Conservation (phyloP, 2,888 invertebrate genomes). For the Pterostichus madidus region DNA sequence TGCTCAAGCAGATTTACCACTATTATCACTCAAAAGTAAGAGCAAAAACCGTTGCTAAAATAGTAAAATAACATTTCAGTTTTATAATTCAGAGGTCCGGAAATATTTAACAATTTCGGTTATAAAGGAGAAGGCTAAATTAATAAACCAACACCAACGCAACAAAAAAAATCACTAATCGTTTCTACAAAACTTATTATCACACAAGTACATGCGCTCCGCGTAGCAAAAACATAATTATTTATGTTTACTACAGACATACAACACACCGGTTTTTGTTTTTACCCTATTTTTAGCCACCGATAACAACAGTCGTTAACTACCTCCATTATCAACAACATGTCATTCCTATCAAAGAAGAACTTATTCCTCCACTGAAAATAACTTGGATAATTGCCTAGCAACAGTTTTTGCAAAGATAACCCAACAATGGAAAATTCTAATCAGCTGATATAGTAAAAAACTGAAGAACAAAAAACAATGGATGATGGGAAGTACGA, state of each 20-base stretch:
- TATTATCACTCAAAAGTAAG: no score
- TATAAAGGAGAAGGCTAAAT: constrained; percentile 33
- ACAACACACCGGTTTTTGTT: neutral
- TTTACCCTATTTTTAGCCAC: neutral
- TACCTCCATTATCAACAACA: neutral
- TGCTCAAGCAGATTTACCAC: no score
- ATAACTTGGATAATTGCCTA: neutral
- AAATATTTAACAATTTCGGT: constrained; percentile 12
- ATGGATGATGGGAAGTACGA: constrained; percentile 39
- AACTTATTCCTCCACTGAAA: neutral
- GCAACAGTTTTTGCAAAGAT: constrained; percentile 8
- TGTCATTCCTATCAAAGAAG: constrained; percentile 16
- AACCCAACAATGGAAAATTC: constrained; percentile 56
- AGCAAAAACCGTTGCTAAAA: no score
- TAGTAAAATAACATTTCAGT: no score
- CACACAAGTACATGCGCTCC: neutral
- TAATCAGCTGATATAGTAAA: constrained; percentile 65
- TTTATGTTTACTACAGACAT: neutral
- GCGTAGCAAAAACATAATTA: neutral
- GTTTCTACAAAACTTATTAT: neutral
- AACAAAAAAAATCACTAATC: constrained; percentile 33
- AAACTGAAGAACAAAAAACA: constrained; percentile 52
- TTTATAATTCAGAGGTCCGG: neutral
- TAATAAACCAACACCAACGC: neutral
- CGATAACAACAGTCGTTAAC: neutral